Base-by-base conservation (phyloP, 2,797 vertebrate genomes). In the Spatula versicolor region DNA sequence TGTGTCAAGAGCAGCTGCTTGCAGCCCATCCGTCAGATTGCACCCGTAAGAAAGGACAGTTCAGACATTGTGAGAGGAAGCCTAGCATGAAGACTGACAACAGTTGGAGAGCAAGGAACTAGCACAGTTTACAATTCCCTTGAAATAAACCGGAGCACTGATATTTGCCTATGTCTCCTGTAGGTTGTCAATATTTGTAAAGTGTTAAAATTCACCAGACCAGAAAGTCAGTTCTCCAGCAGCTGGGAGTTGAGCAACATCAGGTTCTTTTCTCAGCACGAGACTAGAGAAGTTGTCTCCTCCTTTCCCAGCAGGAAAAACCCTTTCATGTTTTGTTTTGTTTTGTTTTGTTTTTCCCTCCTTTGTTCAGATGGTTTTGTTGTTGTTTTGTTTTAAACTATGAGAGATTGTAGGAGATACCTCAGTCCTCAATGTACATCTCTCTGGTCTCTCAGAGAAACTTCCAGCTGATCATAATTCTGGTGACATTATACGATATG, bases 171-270 rank as follows among this genome's bases (percentile, higher is more conserved):
- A 54, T n/a, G 69, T 82, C 66, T 48, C 56, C 75, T 4, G 4
- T 39, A 79, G 46, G 43, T 1, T 78, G 83, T 90, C 87, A 94
- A n/a, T 91, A 93, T 71, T 45, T 92, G 73, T 79, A 56, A 93
- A 92, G 59, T 18, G 85, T 88, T 91, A 88, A 96, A 91, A 93
- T 81, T 74, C 76, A 88, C 83, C 66, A 92, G 82, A 94, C 56
- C 37, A 93, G 83, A 92, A 93, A 86, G 67, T 60, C 31, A 63
- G 6, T 74, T 94, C 56, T 86, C 25, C 71, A 80, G 48, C 43
- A 84, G 69, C 59, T 76, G 39, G 4, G 28, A 81, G 55, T 86
- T 66, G 83, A 89, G 63, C 35, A 95, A 82, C 4, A 6, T 20
- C 31, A 76, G 26, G 59, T 60, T 93, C 59, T 52, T 77, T 52